A percentile compares a stretch with the other conserved stretches of the same genome.
Conservation (phyloP, 2,888 invertebrate genomes). For the Thera obeliscata region DNA sequence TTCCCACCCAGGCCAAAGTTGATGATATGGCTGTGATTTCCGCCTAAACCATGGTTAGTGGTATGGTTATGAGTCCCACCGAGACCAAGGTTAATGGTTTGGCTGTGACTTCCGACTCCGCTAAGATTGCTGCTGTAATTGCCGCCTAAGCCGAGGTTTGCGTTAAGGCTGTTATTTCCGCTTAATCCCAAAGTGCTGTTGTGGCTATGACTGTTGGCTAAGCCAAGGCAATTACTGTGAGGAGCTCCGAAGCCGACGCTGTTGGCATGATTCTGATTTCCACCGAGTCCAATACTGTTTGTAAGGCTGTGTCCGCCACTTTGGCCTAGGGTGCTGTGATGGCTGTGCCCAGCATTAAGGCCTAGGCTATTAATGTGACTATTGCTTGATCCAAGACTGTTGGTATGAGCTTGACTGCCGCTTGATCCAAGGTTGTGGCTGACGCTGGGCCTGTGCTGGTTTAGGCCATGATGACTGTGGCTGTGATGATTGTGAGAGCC, state of each 20-base stretch:
- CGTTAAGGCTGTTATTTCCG: constrained; percentile 15
- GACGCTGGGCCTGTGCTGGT: constrained; percentile 25
- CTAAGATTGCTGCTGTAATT: constrained; percentile 31
- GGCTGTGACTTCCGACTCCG: constrained; percentile 22
- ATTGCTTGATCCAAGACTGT: constrained; percentile 11
- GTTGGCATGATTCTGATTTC: constrained; percentile 17
- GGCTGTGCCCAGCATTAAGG: constrained; percentile 1
- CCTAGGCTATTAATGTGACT: constrained; percentile 14
- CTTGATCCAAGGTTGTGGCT: constrained; percentile 20
- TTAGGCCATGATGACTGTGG: constrained; percentile 36
- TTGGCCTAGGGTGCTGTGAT: constrained; percentile 2
- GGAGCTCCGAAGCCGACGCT: constrained; percentile 1
- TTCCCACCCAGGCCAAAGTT: constrained; percentile 7
- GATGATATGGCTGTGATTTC: constrained; percentile 25
- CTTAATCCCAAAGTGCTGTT: constrained; percentile 5
- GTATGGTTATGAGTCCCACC: constrained; percentile 15
- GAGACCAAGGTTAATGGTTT: constrained; percentile 13
- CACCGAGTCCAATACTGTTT: constrained; percentile 7
- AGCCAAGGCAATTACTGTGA: constrained; percentile 11
- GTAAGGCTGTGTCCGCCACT: neutral
- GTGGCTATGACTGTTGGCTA: constrained; percentile 12
- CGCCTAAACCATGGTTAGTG: constrained; percentile 26
- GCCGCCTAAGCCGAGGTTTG: constrained; percentile 26
- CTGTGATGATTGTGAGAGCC: constrained; percentile 30
- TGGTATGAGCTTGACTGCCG: constrained; percentile 21